Conservation (phyloP, 2,888 invertebrate species). For the Galerucella pusilla region DNA sequence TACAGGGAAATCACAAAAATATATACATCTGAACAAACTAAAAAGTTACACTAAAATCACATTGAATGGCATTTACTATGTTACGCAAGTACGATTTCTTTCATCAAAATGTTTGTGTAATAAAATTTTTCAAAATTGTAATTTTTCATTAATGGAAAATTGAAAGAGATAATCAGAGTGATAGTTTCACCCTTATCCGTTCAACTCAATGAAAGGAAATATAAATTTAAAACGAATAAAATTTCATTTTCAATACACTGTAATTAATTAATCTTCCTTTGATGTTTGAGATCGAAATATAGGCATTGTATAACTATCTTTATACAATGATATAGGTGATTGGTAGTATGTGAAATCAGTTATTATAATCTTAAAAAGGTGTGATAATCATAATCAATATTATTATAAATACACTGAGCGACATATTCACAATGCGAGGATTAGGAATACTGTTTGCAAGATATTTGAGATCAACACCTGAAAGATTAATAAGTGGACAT, state of each 20-base stretch:
- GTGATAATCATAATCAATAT: no score
- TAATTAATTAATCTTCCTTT: not conserved
- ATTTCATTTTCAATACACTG: not conserved
- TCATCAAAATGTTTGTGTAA: constrained; percentile 17
- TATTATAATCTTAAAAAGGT: no score
- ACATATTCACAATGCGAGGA: no score
- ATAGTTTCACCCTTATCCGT: not conserved
- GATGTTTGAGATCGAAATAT: no score
- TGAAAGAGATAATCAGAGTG: constrained; percentile 13
- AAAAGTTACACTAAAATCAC: constrained; percentile 41
- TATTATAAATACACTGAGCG: no score
- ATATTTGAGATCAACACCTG: no score
- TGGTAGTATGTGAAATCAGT: no score
- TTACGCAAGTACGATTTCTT: constrained; percentile 26
- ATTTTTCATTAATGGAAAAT: not conserved
- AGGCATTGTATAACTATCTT: no score
- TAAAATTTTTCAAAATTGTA: constrained; percentile 20
- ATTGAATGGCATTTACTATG: constrained; percentile 39
- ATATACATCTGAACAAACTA: constrained; percentile 40
- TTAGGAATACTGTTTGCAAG: no score
- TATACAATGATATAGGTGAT: no score
- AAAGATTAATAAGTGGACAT: no score
- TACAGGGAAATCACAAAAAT: constrained; percentile 38
- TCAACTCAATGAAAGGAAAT: not conserved
- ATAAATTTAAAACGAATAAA: not conserved